These are phyloP conservation scores for Aurelia sp. DNA, from an alignment of 30 jellyfish, hydroid and myxozoan species.

Conservation along the genomic window DNA sequence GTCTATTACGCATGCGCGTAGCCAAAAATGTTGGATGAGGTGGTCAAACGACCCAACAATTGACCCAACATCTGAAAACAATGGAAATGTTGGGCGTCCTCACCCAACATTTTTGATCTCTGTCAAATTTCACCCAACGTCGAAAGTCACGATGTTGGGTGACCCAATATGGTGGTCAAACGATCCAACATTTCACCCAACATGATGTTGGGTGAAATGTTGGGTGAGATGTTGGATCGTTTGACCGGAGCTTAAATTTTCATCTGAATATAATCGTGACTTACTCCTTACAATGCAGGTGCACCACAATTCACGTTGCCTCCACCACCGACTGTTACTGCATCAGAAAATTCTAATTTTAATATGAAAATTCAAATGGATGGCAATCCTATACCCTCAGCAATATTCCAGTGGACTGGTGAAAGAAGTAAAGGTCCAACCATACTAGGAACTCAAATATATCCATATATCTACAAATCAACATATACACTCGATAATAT, in stretches of 20 bases:
- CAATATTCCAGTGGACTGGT: conserved; percentile 26
- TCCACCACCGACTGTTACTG: conserved; percentile 10
- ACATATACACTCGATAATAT: conserved; percentile 1
- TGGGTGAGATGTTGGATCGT: conserved; percentile 26
- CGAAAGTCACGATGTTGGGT: conserved; percentile 18
- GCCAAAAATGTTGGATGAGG: too few relatives aligned
- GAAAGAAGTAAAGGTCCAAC: neutral
- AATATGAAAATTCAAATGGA: conserved; percentile 5
- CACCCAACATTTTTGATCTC: too few relatives aligned
- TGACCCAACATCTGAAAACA: too few relatives aligned
- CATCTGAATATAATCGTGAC: too few relatives aligned
- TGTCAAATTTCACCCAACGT: conserved; percentile 17
- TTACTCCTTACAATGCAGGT: neutral
- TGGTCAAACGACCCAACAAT: too few relatives aligned
- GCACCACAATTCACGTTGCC: neutral
- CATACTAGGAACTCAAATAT: neutral
- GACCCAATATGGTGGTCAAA: conserved; percentile 45
- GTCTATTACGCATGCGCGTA: too few relatives aligned
- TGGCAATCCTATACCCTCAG: conserved; percentile 48
- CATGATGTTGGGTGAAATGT: conserved; percentile 10
- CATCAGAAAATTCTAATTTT: conserved; percentile 4
- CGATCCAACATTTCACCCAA: conserved; percentile 42
- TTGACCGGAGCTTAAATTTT: conserved; percentile 5
- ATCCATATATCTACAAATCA: conserved; percentile 30
- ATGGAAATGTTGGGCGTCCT: too few relatives aligned